Evolutionary conservation across 2,888 invertebrate species (phyloP).

Genomic region (Zhuqinia jingwanae): DNA sequence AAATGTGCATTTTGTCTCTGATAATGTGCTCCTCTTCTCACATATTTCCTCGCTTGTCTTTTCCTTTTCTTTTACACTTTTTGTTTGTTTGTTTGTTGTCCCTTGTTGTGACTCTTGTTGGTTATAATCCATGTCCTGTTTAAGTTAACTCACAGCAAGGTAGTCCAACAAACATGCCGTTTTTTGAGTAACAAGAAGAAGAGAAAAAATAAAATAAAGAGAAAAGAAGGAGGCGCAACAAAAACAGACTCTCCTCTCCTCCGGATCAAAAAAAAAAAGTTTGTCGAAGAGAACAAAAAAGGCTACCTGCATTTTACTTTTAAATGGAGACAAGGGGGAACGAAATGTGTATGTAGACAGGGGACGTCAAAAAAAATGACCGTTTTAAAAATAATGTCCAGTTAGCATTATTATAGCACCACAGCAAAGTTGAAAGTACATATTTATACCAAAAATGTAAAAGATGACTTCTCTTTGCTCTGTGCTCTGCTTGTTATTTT

Average conservation of each 20-base stretch:
- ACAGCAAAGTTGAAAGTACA: not conserved
- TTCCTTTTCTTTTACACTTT: too few relatives aligned
- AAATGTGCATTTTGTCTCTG: conserved; percentile 38
- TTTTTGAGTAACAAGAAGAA: conserved; percentile 42
- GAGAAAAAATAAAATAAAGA: not conserved
- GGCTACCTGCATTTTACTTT: too few relatives aligned
- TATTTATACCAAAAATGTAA: not conserved
- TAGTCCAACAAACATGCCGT: conserved; percentile 41
- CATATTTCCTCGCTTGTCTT: too few relatives aligned
- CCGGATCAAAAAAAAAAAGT: not conserved
- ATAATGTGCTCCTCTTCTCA: too few relatives aligned
- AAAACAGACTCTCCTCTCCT: conserved; percentile 27
- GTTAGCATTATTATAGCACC: conserved; percentile 53
- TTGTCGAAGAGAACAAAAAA: too few relatives aligned
- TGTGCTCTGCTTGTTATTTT: conserved; percentile 57
- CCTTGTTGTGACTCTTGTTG: conserved; percentile 7
- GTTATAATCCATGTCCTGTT: conserved; percentile 69
- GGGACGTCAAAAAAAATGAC: conserved; percentile 72
- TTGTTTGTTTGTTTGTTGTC: conserved; percentile 5
- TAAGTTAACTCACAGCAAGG: conserved; percentile 51
- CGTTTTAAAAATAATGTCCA: conserved; percentile 72
- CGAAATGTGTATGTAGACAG: conserved; percentile 63
- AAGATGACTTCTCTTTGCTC: conserved; percentile 64
- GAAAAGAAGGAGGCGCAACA: conserved; percentile 41
- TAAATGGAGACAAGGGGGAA: not conserved